Percentiles rank a stretch among this genome's conserved stretches.
Conservation (phyloP, 2,888 invertebrate species). For the Leptopilina myrica region DNA sequence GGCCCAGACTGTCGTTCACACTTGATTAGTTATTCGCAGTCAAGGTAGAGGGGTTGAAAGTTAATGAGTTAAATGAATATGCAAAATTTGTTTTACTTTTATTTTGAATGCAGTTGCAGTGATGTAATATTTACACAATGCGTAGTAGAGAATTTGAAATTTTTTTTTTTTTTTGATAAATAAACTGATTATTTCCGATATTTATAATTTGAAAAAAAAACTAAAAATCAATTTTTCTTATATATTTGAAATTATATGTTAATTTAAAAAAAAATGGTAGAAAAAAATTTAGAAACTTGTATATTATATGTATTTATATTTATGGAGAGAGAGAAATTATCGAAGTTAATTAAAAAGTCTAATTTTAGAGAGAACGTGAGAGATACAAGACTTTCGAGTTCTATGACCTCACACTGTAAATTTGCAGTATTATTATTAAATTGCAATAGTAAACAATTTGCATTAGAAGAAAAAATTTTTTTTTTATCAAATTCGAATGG, state of each 20-base stretch:
- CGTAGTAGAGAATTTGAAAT: not conserved
- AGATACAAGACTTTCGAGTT: not conserved
- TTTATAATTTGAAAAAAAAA: too few relatives aligned
- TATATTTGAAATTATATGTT: too few relatives aligned
- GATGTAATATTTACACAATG: conserved; percentile 12
- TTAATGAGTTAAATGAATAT: conserved; percentile 22
- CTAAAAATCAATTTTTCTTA: too few relatives aligned
- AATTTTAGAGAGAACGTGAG: conserved; percentile 8
- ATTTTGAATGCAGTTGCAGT: conserved; percentile 6
- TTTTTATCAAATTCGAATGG: too few relatives aligned
- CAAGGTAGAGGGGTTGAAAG: conserved; percentile 20
- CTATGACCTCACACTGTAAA: conserved; percentile 2
- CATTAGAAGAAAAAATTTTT: too few relatives aligned
- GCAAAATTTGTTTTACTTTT: conserved; percentile 8
- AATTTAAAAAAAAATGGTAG: too few relatives aligned
- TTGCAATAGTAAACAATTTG: not conserved
- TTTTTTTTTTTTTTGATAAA: too few relatives aligned
- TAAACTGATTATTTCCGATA: too few relatives aligned
- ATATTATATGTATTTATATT: not conserved
- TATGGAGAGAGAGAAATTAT: not conserved
- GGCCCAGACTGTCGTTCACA: conserved; percentile 2
- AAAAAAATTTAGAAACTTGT: not conserved
- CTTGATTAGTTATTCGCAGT: not conserved
- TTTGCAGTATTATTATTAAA: too few relatives aligned
- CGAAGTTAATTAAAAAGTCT: conserved; percentile 11